Evolutionary conservation across 2,888 invertebrate species (phyloP).

Genomic region (Neoaliturus tenellus): DNA sequence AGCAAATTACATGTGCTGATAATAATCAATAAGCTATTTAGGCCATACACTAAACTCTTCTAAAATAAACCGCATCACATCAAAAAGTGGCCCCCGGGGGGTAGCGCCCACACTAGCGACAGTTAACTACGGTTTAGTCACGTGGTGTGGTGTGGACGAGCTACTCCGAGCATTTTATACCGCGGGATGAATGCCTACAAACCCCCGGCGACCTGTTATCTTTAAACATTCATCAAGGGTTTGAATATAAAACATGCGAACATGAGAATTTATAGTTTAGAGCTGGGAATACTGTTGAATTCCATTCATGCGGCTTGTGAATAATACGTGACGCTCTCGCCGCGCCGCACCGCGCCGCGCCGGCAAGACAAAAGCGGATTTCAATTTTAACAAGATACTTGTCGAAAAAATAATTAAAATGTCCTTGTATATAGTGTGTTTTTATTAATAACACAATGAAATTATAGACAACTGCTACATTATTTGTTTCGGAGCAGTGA

Average conservation of each 20-base stretch:
- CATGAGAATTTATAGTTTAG: conserved; percentile 51
- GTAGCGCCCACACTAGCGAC: background rate
- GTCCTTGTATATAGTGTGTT: too few relatives aligned
- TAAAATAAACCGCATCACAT: too few relatives aligned
- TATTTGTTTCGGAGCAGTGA: too few relatives aligned
- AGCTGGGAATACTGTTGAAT: conserved; percentile 47
- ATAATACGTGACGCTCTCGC: conserved; percentile 10
- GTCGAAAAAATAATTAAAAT: too few relatives aligned
- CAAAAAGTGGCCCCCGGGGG: background rate
- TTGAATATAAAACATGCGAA: conserved; percentile 47
- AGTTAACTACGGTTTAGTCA: conserved; percentile 16
- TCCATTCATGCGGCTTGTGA: conserved; percentile 29
- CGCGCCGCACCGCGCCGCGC: background rate
- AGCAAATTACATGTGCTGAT: too few relatives aligned
- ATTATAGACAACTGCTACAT: too few relatives aligned
- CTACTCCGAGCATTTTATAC: background rate
- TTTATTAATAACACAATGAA: too few relatives aligned
- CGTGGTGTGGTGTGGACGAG: background rate
- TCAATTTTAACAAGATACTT: conserved; percentile 17
- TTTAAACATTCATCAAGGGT: conserved; percentile 50
- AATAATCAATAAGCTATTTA: too few relatives aligned
- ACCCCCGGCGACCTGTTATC: conserved; percentile 49
- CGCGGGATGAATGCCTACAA: conserved; percentile 46
- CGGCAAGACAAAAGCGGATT: conserved; percentile 10
- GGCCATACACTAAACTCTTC: too few relatives aligned